These are phyloP conservation scores for Myrmophylax atrothorax DNA, from an alignment of 2,113 vertebrate species.

Conservation along the genomic window DNA sequence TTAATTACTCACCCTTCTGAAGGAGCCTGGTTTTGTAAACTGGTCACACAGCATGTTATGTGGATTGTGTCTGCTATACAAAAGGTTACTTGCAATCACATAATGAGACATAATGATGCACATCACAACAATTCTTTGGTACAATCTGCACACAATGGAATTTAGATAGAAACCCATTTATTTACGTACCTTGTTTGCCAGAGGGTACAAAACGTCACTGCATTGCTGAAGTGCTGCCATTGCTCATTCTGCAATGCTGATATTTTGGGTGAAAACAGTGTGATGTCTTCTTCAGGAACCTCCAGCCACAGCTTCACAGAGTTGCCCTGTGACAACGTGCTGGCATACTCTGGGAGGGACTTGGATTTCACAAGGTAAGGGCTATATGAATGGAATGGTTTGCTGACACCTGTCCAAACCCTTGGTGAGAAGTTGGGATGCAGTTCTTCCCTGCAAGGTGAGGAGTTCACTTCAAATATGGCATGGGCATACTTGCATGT, in stretches of 20 bases:
- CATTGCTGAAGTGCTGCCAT: neutral
- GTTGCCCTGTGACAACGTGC: neutral
- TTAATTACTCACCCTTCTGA: conserved; percentile 61
- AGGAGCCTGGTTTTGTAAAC: conserved; percentile 62
- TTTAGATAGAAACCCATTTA: conserved; percentile 55
- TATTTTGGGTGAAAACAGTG: neutral
- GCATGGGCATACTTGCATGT: neutral
- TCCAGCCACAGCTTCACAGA: neutral
- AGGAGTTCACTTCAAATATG: neutral
- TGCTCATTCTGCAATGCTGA: conserved; percentile 21
- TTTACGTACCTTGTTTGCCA: conserved; percentile 37
- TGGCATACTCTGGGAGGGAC: neutral
- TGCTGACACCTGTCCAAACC: neutral
- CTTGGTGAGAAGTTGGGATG: neutral
- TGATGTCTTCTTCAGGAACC: neutral
- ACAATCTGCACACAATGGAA: conserved; percentile 53
- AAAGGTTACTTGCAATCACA: conserved; percentile 66
- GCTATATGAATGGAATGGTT: neutral
- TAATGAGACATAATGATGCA: conserved; percentile 68
- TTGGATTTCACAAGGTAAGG: accelerated
- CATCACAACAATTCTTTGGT: conserved; percentile 55
- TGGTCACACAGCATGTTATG: conserved; percentile 54
- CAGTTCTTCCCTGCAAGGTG: neutral
- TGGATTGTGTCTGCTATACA: conserved; percentile 53
- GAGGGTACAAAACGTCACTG: conserved; percentile 6